Conservation (phyloP, 1,140 invertebrate species). For the Diploscapter pachys region DNA sequence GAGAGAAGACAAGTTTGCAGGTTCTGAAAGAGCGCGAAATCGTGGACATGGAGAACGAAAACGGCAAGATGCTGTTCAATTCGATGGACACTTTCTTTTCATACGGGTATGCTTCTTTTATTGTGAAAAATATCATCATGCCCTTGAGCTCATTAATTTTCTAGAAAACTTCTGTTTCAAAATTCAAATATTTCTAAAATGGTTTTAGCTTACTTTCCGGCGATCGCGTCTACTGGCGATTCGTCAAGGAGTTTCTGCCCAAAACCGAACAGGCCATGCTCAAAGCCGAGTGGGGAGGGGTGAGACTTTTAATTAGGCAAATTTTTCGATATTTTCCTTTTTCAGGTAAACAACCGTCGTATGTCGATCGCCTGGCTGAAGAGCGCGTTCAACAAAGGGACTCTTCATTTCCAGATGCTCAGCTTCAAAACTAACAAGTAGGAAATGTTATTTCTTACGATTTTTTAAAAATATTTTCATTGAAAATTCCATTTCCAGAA, state of each 20-base stretch:
- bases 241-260: constrained; percentile 38
- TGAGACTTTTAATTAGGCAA: too few relatives aligned
- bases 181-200: not conserved
- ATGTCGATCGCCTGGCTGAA: constrained; percentile 44
- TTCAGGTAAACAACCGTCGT: constrained; percentile 16
- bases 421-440: constrained; percentile 16
- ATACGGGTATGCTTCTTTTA: constrained; percentile 37
- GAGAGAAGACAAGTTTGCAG: constrained; percentile 1
- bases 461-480: constrained; percentile 38
- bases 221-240: constrained; percentile 41
- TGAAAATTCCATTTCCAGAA: too few relatives aligned
- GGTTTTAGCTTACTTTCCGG: constrained; percentile 28
- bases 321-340: too few relatives aligned
- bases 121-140: constrained; percentile 5
- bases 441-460: constrained; percentile 20
- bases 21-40: constrained; percentile 7
- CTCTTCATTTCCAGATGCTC: constrained; percentile 20
- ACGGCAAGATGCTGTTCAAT: constrained; percentile 36
- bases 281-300: constrained; percentile 28
- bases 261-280: constrained; percentile 36
- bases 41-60: constrained; percentile 14
- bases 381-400: constrained; percentile 41
- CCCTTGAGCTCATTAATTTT: not conserved
- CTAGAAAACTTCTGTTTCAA: not conserved
- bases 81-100: constrained; percentile 41